Evolutionary conservation across 2,888 invertebrate species (phyloP), one percentile per base, ranked within the genome.

Genomic region (Drosophila recens): DNA sequence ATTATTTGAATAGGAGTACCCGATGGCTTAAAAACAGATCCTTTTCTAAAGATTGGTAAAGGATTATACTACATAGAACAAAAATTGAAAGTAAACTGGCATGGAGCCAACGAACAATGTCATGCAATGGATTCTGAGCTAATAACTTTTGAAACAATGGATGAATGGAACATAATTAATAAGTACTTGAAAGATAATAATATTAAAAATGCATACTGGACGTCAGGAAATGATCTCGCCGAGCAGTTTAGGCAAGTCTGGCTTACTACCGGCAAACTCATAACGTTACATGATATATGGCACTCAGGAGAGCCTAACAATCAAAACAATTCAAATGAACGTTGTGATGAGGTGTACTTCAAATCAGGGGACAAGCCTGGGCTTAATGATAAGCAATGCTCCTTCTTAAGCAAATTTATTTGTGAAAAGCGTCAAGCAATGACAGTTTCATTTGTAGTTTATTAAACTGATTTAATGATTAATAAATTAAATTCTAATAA

Each of bases 271-370:
- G 40, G 53, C 11, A 11, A 17, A 30, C 42, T 15, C 3, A 42
- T 54, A 6, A 15, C 1, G 1, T 6, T 53, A 23, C 1, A 6
- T 20, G 51, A 51, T 11, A 54, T 42, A 17, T 54, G 53, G 30
- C 8, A 11, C 1, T 15, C 53, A 15, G 54, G 30, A 17, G 54
- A 54, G 17, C 42, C 54, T 1, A 54, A 54, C 27, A 54, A 54
- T 20, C 0, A 17, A 0, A 27, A 30, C 2, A 27, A 42, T 15
- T 10, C 0, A 8, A 42, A 42, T 30, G 42, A 54, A 13, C 42
- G 42, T 30, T 54, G 54, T 43, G 33, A 43, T 11, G 34, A 11
- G 4, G 0, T 23, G 23, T 4, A 4, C 23, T 4, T 34, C 4
- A 11, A 34, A 11, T 4, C 34, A 34, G 11, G 34, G 11, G 34